Conservation (phyloP, 1,140 invertebrate species). For the Drosophila kurseongensis region DNA sequence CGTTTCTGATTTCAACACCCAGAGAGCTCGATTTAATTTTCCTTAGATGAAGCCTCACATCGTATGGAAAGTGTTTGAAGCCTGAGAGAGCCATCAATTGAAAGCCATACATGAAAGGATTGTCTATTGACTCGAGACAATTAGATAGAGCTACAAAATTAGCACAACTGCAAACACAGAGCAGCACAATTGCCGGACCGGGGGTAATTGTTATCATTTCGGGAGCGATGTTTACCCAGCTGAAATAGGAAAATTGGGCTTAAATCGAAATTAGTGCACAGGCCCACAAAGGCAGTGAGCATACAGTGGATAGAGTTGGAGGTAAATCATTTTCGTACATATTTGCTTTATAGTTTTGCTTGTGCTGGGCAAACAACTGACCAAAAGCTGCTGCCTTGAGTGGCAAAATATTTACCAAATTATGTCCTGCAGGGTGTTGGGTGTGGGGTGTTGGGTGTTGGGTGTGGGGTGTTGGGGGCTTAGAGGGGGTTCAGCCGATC, state of each 20-base stretch:
- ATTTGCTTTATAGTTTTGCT: constrained; percentile 63
- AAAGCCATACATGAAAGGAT: constrained; percentile 17
- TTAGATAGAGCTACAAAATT: constrained; percentile 54
- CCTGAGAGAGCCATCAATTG: constrained; percentile 16
- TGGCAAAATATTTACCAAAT: constrained; percentile 71
- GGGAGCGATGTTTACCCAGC: constrained; percentile 55
- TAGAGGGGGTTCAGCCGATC: constrained; percentile 23
- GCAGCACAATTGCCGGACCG: not conserved
- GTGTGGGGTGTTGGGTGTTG: not conserved
- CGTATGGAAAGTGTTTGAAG: constrained; percentile 4
- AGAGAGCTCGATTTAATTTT: not conserved
- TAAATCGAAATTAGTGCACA: constrained; percentile 46
- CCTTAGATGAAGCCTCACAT: not conserved
- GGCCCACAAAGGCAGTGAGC: constrained; percentile 4
- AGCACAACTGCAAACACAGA: constrained; percentile 46
- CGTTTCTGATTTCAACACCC: not conserved
- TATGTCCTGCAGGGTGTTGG: constrained; percentile 30
- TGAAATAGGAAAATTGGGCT: constrained; percentile 62
- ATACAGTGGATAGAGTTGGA: constrained; percentile 10
- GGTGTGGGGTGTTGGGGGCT: not conserved
- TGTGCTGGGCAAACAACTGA: constrained; percentile 38
- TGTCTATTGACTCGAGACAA: constrained; percentile 52
- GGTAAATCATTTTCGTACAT: constrained; percentile 38
- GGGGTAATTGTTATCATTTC: constrained; percentile 60
- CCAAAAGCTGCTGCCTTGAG: constrained; percentile 69